phyloP scores from a whole-genome alignment of 2,797 vertebrate genomes.

The Acrossocheilus fasciatus region DNA sequence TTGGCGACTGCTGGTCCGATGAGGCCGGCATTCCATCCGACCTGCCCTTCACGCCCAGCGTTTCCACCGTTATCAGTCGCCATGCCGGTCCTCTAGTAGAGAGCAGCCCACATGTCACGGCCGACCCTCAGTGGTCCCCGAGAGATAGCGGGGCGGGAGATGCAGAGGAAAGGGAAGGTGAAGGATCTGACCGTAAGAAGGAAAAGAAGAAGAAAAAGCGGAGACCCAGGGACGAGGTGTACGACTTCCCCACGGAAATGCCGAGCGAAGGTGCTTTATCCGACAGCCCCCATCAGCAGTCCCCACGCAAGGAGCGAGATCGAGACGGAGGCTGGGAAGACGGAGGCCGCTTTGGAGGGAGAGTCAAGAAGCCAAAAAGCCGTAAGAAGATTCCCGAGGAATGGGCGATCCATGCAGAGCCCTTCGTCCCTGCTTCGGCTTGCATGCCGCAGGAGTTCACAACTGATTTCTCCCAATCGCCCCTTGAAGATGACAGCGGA shows the following conservation, averaged over 20 bases:
- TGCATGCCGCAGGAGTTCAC: constrained; percentile 48
- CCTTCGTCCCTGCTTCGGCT: constrained; percentile 64
- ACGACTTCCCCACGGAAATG: constrained; percentile 66
- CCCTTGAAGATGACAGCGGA: constrained; percentile 40
- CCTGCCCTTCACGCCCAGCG: constrained; percentile 80
- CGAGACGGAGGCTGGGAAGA: constrained; percentile 78
- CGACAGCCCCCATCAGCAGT: constrained; percentile 69
- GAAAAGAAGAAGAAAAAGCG: constrained; percentile 85
- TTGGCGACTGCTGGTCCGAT: constrained; percentile 73
- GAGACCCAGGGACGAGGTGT: constrained; percentile 75
- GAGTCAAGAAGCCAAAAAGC: constrained; percentile 77
- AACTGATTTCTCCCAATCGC: constrained; percentile 3
- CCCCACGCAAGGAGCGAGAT: constrained; percentile 67
- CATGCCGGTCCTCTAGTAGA: constrained; percentile 71
- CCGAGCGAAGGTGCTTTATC: constrained; percentile 67
- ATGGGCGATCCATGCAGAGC: constrained; percentile 74
- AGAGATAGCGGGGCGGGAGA: constrained; percentile 69
- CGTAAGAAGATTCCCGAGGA: constrained; percentile 83
- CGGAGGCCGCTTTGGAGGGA: constrained; percentile 71
- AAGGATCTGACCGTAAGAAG: constrained; percentile 75
- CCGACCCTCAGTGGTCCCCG: constrained; percentile 67
- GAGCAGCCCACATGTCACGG: constrained; percentile 68
- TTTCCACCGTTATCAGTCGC: constrained; percentile 77
- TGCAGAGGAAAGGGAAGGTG: constrained; percentile 74
- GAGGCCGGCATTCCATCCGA: constrained; percentile 71